Evolutionary conservation across 2,888 invertebrate species (phyloP), one percentile per base, ranked within the genome.

Genomic region (Litoditis marina): DNA sequence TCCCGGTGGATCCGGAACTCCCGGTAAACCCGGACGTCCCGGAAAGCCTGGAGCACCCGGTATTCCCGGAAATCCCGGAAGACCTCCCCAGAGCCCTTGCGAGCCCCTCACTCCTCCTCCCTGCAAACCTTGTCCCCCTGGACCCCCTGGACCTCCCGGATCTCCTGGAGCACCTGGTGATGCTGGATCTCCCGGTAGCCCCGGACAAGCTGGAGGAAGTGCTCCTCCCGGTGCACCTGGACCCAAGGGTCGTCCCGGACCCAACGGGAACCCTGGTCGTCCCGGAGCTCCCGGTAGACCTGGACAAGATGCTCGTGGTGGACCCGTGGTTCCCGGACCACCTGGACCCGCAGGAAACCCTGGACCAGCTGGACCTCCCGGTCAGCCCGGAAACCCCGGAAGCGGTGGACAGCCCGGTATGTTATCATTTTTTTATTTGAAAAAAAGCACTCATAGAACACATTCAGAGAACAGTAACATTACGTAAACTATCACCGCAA

Each of bases 1-100:
- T 44, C 66, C 70, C 56, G 73, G 73, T 62, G 66, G 62, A 56
- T 60, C 70, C 19, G 76, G 77, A 60, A 64, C 72, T n/a, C 68
- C 76, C 49, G 76, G 77, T 60, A 67, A 63, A 27, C 72, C 72
- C 32, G 73, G 74, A 52, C 34, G 51, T 11, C 71, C 70, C 42
- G 72, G 71, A 39, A 61, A 58, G 44, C 69, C 68, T 46, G 71
- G 68, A 28, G 58, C 70, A 2, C 53, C 53, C 22, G 53, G 53
- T n/a, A 25, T 75, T 55, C 73, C 73, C 53, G 74, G 76, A 63
- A 73, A 71, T 60, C 75, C 75, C 61, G 75, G 75, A 68, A 68
- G 67, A 44, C 73, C 75, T 0, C 71, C 71, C 52, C 62, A 63
- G 46, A 60, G 69, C 65, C 73, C 77, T 27, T 77, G 77, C 69